A percentile compares a stretch with the other conserved stretches of the same genome.
Evolutionary conservation across 2,888 invertebrate species (phyloP).

Genomic region (Lagria hirta): DNA sequence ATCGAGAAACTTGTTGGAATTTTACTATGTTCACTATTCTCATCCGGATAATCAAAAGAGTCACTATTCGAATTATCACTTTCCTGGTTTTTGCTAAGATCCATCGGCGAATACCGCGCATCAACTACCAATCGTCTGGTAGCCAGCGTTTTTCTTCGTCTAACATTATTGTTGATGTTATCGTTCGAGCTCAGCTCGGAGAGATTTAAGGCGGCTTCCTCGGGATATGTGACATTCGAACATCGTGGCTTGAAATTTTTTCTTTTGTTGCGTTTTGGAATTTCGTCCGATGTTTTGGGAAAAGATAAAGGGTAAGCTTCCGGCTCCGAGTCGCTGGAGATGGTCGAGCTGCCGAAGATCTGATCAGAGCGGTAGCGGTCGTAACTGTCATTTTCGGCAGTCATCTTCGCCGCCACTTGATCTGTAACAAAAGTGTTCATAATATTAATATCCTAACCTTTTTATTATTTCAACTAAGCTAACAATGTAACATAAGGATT

Average conservation of each 20-base stretch:
- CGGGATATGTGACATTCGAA: constrained; percentile 55
- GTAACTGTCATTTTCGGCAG: constrained; percentile 45
- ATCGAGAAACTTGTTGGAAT: constrained; percentile 52
- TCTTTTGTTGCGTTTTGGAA: constrained; percentile 71
- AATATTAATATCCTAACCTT: too few relatives aligned
- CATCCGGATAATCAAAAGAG: constrained; percentile 46
- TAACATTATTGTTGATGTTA: constrained; percentile 46
- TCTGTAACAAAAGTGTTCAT: too few relatives aligned
- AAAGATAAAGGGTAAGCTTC: constrained; percentile 45
- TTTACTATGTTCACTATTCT: constrained; percentile 41
- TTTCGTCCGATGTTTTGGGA: constrained; percentile 55
- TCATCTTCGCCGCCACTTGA: constrained; percentile 51
- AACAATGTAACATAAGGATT: too few relatives aligned
- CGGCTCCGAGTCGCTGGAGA: constrained; percentile 59
- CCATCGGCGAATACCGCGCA: constrained; percentile 48
- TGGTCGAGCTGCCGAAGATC: constrained; percentile 49
- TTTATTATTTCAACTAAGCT: too few relatives aligned
- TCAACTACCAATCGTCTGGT: constrained; percentile 43
- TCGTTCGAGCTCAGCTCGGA: constrained; percentile 45
- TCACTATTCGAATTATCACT: constrained; percentile 47
- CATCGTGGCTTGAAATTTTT: constrained; percentile 80
- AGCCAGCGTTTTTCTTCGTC: constrained; percentile 45
- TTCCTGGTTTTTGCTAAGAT: constrained; percentile 49
- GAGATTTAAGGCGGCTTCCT: constrained; percentile 36
- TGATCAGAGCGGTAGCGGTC: constrained; percentile 40